phyloP scores from a whole-genome alignment of 2,113 vertebrate species.

The Scomber scombrus region DNA sequence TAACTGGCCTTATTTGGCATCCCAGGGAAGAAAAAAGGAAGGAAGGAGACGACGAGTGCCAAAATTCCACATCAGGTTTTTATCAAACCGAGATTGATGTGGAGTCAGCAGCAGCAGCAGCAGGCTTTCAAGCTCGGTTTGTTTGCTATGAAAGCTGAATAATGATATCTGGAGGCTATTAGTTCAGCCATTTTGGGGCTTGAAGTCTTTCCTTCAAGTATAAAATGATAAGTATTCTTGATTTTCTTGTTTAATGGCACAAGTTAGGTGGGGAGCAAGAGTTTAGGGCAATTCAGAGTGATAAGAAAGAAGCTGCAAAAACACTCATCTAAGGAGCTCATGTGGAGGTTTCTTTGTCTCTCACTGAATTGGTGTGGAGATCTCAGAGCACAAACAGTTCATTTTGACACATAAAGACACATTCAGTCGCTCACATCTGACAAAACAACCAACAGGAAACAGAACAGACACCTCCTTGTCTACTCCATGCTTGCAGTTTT shows the following conservation, averaged over 20 bases:
- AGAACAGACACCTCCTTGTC: slow-evolving; percentile 74
- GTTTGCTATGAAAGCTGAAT: not conserved
- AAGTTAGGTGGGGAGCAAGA: too few relatives aligned
- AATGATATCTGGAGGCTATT: slow-evolving; percentile 17
- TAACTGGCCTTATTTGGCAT: slow-evolving; percentile 80
- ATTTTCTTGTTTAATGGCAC: not conserved
- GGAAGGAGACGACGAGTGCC: slow-evolving; percentile 58
- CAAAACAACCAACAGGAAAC: slow-evolving; percentile 78
- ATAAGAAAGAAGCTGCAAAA: not conserved
- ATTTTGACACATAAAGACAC: slow-evolving; percentile 68
- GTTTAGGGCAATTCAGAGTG: not conserved
- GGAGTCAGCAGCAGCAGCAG: slow-evolving; percentile 46
- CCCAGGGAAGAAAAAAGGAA: slow-evolving; percentile 34
- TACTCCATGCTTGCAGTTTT: slow-evolving; percentile 35
- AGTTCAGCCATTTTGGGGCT: slow-evolving; percentile 36
- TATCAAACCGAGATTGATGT: slow-evolving; percentile 68
- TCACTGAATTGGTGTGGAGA: not conserved
- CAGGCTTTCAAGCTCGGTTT: slow-evolving; percentile 23
- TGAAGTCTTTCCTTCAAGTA: not conserved
- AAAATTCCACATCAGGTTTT: slow-evolving; percentile 81
- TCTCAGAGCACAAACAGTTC: slow-evolving; percentile 61
- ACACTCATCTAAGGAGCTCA: not conserved
- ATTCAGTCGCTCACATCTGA: slow-evolving; percentile 72
- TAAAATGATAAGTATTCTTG: not conserved
- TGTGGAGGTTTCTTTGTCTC: slow-evolving; percentile 36